Evolutionary conservation across 2,113 vertebrate species (phyloP), one percentile per base, ranked within the genome.

Genomic region (Empidonax alnorum): DNA sequence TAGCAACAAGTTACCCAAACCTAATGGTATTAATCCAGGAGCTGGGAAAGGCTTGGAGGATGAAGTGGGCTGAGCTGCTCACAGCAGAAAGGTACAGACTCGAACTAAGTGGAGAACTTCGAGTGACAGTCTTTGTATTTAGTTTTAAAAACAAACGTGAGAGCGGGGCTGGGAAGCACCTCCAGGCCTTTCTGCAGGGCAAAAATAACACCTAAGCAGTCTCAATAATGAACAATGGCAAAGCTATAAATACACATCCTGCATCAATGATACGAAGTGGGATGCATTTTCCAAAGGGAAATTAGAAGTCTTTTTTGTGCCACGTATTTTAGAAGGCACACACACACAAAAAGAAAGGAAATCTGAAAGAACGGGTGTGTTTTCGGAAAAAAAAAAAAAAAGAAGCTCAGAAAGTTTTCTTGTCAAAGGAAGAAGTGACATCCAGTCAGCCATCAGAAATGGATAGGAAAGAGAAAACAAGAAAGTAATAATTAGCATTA

Each of bases 11-110:
- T 93, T 91, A 90, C 84, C 90, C 91, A 96, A 63, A 86, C 94
- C 87, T 90, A 81, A 90, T 91, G 93, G 91, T 96, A 96, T 95
- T 94, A 95, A 95, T 93, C 77, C 91, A 94, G 87, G 58, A 87
- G 74, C 87, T 95, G 90, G 87, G 94, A 92, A 94, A 76, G 89
- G 66, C 62, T 46, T 97, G 87, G 94, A 89, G 95, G 91, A 92
- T 87, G 91, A 95, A 89, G 62, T 87, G 94, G 94, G 53, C 53
- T 87, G 77, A 87, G 87, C 77, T 79, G 56, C 91, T 93, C 59
- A 42, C 66, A 84, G 33, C 69, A 89, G 59, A 87, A 95, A 73
- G 69, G 44, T 52, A 58, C 35, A 62, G 58, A 73, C 56, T 66
- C 44, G 9, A n/a, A 55, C 88, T 50, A 94, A 88, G 71, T 6